phyloP scores from a whole-genome alignment of 2,113 vertebrate species.

The Psittacus erithacus region DNA sequence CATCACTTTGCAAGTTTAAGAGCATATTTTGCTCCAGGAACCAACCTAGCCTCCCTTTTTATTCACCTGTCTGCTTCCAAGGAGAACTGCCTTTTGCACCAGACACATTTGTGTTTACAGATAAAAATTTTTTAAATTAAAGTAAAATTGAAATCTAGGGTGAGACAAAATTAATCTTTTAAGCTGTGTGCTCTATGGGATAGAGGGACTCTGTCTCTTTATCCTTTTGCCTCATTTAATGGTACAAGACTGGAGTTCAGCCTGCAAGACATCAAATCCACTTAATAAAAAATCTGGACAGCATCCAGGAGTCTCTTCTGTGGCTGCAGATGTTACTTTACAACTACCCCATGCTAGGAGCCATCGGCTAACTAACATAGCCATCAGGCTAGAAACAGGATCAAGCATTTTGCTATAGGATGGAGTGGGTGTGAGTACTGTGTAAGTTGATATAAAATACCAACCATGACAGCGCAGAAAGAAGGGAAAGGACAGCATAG shows the following conservation, averaged over 20 bases:
- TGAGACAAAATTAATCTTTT: constrained; percentile 57
- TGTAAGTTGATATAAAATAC: not conserved
- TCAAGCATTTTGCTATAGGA: not conserved
- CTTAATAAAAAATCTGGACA: constrained; percentile 30
- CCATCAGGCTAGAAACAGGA: not conserved
- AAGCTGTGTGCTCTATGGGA: not conserved
- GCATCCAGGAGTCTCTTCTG: not conserved
- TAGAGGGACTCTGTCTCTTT: constrained; percentile 15
- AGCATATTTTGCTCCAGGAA: not conserved
- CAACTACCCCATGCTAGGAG: not conserved
- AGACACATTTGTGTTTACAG: constrained; percentile 5
- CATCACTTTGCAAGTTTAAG: not conserved
- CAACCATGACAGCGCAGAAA: not conserved
- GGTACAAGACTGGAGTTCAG: constrained; percentile 31
- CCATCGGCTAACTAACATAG: not conserved
- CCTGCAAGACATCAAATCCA: constrained; percentile 39
- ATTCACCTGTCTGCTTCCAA: not conserved
- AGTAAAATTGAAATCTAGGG: constrained; percentile 29
- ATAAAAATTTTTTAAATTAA: not conserved
- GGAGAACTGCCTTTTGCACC: not conserved
- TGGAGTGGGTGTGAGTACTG: not conserved
- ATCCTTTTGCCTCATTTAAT: constrained; percentile 41
- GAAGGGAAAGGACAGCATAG: not conserved
- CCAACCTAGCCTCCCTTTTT: not conserved
- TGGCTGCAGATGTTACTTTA: constrained; percentile 8